These are phyloP conservation scores for Andrena flavipes DNA, from an alignment of 2,888 invertebrate species.

Conservation along the genomic window DNA sequence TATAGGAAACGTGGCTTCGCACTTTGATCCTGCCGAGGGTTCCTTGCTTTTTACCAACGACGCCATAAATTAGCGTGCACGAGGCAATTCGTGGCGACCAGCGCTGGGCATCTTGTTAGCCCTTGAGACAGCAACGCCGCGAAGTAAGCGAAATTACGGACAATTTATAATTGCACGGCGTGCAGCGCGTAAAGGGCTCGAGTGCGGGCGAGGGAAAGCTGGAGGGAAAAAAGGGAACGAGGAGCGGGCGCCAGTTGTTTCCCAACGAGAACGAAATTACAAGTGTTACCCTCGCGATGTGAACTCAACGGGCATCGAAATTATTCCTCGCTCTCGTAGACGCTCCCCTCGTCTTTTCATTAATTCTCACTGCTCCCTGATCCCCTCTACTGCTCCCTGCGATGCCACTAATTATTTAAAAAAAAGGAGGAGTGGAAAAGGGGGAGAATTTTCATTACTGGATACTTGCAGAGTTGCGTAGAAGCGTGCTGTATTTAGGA, in stretches of 20 bases:
- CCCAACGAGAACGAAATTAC: slow-evolving; percentile 72
- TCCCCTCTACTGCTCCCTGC: slow-evolving; percentile 35
- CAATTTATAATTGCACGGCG: slow-evolving; percentile 72
- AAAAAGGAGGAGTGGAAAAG: neutral
- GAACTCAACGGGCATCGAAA: slow-evolving; percentile 68
- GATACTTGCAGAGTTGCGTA: neutral
- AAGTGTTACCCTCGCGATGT: slow-evolving; percentile 68
- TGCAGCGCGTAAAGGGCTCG: slow-evolving; percentile 19
- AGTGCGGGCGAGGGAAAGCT: slow-evolving; percentile 15
- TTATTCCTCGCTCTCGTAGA: slow-evolving; percentile 62
- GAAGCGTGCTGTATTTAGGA: slow-evolving; percentile 14
- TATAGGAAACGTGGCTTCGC: neutral
- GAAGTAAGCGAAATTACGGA: slow-evolving; percentile 69
- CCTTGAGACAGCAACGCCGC: slow-evolving; percentile 42
- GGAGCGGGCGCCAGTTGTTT: slow-evolving; percentile 66
- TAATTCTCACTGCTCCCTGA: slow-evolving; percentile 58
- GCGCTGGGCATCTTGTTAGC: slow-evolving; percentile 16
- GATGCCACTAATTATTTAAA: slow-evolving; percentile 54
- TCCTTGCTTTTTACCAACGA: slow-evolving; percentile 2
- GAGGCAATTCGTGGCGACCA: slow-evolving; percentile 26
- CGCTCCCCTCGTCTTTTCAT: slow-evolving; percentile 58
- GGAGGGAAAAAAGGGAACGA: slow-evolving; percentile 35
- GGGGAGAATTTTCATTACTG: neutral
- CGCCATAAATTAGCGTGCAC: slow-evolving; percentile 28
- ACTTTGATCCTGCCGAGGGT: neutral